A percentile compares a stretch with the other conserved stretches of the same genome.
These are phyloP conservation scores for Ypsolopha sequella DNA, from an alignment of 2,888 invertebrate species.

Conservation along the genomic window DNA sequence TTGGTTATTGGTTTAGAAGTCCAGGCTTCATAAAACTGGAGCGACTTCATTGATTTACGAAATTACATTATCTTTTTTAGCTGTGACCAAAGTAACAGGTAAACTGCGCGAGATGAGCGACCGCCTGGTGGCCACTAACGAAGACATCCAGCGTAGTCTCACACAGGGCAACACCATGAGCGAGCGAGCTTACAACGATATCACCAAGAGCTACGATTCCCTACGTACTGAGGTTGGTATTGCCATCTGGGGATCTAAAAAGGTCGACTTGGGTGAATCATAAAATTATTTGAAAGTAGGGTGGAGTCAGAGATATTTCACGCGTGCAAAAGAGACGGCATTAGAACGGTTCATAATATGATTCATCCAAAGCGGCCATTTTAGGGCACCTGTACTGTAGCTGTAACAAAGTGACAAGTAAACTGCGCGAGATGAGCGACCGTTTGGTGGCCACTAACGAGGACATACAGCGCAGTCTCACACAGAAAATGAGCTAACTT, in stretches of 20 bases:
- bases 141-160: slow-evolving; percentile 71
- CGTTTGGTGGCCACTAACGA: slow-evolving; percentile 64
- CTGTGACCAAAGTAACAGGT: slow-evolving; percentile 35
- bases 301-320: too few species aligned
- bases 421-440: slow-evolving; percentile 65
- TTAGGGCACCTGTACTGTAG: too few species aligned
- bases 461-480: slow-evolving; percentile 71
- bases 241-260: too few species aligned
- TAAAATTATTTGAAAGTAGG: too few species aligned
- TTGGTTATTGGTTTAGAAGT: too few species aligned
- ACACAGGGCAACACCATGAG: slow-evolving; percentile 68
- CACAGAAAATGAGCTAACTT: slow-evolving; percentile 36
- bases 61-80: slow-evolving; percentile 12
- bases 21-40: too few species aligned
- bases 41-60: too few species aligned
- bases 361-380: too few species aligned
- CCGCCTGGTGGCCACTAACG: slow-evolving; percentile 61
- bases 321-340: too few species aligned
- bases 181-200: slow-evolving; percentile 66
- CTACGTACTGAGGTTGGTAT: slow-evolving; percentile 60
- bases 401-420: slow-evolving; percentile 41
- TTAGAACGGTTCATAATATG: too few species aligned
- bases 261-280: too few species aligned
- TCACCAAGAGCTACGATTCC: slow-evolving; percentile 65
- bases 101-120: slow-evolving; percentile 67